Evolutionary conservation across 2,113 vertebrate species (phyloP), one percentile per base, ranked within the genome.

Genomic region (Camelus dromedarius): DNA sequence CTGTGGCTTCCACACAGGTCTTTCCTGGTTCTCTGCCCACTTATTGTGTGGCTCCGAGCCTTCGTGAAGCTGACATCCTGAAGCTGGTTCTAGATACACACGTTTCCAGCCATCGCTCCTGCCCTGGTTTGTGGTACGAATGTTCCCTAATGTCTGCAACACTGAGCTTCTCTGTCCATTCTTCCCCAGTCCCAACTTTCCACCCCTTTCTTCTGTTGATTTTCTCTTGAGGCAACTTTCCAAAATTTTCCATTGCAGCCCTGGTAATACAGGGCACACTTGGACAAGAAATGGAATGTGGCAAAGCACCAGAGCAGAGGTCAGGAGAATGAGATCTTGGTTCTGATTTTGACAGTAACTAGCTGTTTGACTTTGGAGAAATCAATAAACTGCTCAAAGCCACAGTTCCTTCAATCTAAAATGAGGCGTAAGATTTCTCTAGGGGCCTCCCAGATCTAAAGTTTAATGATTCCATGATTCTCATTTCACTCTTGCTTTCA

Each of bases 361-460:
- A 75, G 35, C 8, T 32, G 20, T 76, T 42, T 75, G 73, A 46
- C 52, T 87, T 96, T 83, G 38, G 14, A 89, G 56, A 84, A 90
- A 95, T 96, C 95, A 92, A 96, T 94, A 88, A 87, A 85, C 24
- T 62, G 70, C 85, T 94, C 87, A 83, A 42, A 95, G 87, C 75
- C 62, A 80, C 3, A 6, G 8, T 86, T 88, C 95, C 35, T n/a
- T 92, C 77, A 22, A 12, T 60, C 46, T 54, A 92, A 95, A 95
- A 96, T 0, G 19, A 94, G 66, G 30, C 60, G 20, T 62, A 20
- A 0, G 12, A 58, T 94, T 95, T 96, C 85, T 88, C 94, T 9
- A 11, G 48, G 52, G 72, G 73, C 35, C 50, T 92, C 79, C 70
- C 3, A 38, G 5, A 38, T 60, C 42, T 69, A n/a, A 64, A 10